Evolutionary conservation across 2,888 invertebrate species (phyloP).

Genomic region (Callyntrura guangdongensis): DNA sequence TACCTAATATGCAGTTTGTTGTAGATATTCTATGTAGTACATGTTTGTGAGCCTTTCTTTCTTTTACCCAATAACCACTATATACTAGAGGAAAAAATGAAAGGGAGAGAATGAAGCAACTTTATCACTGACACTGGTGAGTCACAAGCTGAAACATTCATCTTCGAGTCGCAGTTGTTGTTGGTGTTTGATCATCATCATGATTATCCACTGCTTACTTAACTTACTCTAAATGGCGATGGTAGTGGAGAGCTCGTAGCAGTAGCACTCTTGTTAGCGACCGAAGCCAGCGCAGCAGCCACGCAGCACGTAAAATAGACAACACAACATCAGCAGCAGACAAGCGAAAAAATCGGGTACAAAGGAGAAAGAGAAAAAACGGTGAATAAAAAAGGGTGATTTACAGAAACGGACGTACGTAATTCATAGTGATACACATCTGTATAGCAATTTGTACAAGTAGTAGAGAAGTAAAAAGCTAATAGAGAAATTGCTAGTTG

Average conservation of each 20-base stretch:
- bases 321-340: constrained; percentile 4
- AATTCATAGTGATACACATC: background rate
- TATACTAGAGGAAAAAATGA: constrained; percentile 14
- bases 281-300: background rate
- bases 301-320: constrained; percentile 12
- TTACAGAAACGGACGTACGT: background rate
- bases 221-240: background rate
- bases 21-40: constrained; percentile 14
- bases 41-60: constrained; percentile 23
- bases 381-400: background rate
- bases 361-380: background rate
- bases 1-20: constrained; percentile 56
- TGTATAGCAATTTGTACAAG: background rate
- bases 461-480: constrained; percentile 3
- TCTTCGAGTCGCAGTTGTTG: constrained; percentile 61
- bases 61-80: constrained; percentile 47
- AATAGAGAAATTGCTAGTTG: background rate
- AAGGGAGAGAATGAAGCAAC: constrained; percentile 57
- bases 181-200: constrained; percentile 38
- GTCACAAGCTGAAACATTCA: constrained; percentile 68
- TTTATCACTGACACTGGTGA: constrained; percentile 76
- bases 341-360: background rate
- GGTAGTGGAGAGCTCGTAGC: background rate
- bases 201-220: constrained; percentile 49
- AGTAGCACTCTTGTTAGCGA: constrained; percentile 9